phyloP scores from a whole-genome alignment of 2,797 vertebrate species.

The Acanthurus leucopareius region DNA sequence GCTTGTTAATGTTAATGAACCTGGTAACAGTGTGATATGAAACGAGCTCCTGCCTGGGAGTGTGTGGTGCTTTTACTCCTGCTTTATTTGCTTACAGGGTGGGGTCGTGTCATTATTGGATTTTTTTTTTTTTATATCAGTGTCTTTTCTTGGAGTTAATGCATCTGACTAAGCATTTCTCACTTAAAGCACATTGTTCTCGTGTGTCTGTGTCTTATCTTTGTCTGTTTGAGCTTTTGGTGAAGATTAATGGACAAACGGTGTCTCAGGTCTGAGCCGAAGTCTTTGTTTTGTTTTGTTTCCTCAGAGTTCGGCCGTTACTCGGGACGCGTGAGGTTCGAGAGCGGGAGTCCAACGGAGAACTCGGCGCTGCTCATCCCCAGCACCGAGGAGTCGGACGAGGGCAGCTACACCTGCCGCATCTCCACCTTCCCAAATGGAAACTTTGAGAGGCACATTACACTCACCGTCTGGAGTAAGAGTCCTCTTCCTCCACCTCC shows the following conservation, averaged over 20 bases:
- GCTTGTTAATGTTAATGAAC: background rate
- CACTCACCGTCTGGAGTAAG: conserved; percentile 85
- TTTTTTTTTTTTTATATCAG: conserved; percentile 12
- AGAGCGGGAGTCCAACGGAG: conserved; percentile 68
- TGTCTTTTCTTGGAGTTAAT: background rate
- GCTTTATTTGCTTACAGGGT: conserved; percentile 18
- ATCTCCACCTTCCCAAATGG: conserved; percentile 92
- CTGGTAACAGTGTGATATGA: background rate
- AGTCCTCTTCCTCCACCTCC: conserved; percentile 2
- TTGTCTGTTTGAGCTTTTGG: background rate
- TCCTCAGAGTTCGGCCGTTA: conserved; percentile 79
- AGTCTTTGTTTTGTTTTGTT: conserved; percentile 30
- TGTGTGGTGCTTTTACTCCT: background rate
- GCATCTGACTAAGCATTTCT: background rate
- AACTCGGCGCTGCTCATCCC: conserved; percentile 82
- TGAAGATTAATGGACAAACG: background rate
- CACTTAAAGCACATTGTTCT: background rate
- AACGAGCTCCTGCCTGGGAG: conserved; percentile 4
- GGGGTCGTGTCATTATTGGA: background rate
- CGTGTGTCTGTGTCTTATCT: background rate
- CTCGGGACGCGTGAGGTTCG: conserved; percentile 76
- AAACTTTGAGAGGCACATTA: conserved; percentile 86
- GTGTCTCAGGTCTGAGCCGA: background rate
- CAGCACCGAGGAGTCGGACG: conserved; percentile 82
- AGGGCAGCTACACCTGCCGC: conserved; percentile 90